Base-by-base conservation (phyloP, 2,888 invertebrate species). In the Arctia plantaginis region DNA sequence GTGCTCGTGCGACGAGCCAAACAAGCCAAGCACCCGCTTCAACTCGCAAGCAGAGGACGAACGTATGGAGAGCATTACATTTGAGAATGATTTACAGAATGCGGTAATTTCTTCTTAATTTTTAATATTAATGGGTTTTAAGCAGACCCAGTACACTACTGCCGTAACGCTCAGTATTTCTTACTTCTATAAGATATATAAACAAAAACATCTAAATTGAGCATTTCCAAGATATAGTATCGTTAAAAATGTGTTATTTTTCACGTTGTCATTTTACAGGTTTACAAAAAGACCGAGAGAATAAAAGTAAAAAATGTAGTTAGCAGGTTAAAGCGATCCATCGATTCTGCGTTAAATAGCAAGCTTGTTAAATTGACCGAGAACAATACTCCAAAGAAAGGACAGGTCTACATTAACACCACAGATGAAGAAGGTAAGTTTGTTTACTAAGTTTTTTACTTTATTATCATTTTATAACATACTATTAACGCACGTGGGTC, bases 41-140 rank as follows among this genome's bases (percentile, higher is more conserved):
- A 94, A 93, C 78, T 91, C 92, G 39, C 90, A 89, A 18, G 92
- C 91, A 0, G 94, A 94, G 79, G 95, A 96, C 82, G 97, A 97
- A 85, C 90, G 93, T 30, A 96, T 96, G 82, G 97, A 97, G 83
- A 96, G 95, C 75, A 96, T 96, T 81, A 96, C 96, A 83, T 98
- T 99, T 89, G 98, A 99, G 91, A 97, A 98, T 89, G 96, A 97
- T 59, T 90, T 99, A 70, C 98, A 98, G 87, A 98, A 98, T 91
- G 96, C 96, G 89, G 97, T 98, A 72, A 39, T 35, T 35, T 35
- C 27, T 64, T 44, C 30, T 65, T 66, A 1, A 3, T 39, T 66
- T 41, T 66, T 51, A 23, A 23, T 51, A 23, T 0, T 7, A 51
- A 51, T 23, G 23, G 51, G 10, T 51, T 51, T 12, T 12, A 6